Evolutionary conservation across 2,113 vertebrate genomes (phyloP), one percentile per base, ranked within the genome.

Genomic region (Trochalopteron elliotii): DNA sequence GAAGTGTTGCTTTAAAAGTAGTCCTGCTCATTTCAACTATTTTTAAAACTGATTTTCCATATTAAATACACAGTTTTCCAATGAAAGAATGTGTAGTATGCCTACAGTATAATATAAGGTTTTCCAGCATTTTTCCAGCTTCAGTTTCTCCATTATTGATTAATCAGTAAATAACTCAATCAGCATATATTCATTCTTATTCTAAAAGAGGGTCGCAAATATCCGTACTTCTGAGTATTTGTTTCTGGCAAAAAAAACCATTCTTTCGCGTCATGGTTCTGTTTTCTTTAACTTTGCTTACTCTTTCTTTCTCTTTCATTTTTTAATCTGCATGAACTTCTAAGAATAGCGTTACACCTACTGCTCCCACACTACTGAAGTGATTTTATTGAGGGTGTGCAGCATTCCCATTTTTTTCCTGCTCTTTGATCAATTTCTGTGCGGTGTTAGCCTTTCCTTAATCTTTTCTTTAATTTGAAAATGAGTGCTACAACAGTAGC

Each of bases 381-480:
- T 65, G n/a, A 72, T 86, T 94, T 87, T 47, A 50, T 2, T 50
- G 12, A 3, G 11, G 1, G 1, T 16, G 7, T 70, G 57, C 15
- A 68, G 23, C 8, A 49, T 59, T 84, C 31, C 15, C 10, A 15
- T 21, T 65, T 87, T 63, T 23, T 14, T 33, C 15, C 14, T 12
- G 27, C 28, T 65, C 12, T 83, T 91, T 87, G 61, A 70, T 91
- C 57, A 1, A 0, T 61, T 95, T 83, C 31, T 61, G 4, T 47
- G 23, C 35, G 39, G 37, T 72, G 45, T 45, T 87, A 95, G 33
- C 64, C 44, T 90, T 91, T 71, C 61, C 27, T 40, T 93, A 91
- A 85, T 93, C 74, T 90, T 69, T 67, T 12, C 60, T 94, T 91
- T 95, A 74, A 83, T 91, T 87, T 69, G 50, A 87, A 93, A 83